Conservation (phyloP, 2,888 invertebrate genomes). For the Lithophane socia region DNA sequence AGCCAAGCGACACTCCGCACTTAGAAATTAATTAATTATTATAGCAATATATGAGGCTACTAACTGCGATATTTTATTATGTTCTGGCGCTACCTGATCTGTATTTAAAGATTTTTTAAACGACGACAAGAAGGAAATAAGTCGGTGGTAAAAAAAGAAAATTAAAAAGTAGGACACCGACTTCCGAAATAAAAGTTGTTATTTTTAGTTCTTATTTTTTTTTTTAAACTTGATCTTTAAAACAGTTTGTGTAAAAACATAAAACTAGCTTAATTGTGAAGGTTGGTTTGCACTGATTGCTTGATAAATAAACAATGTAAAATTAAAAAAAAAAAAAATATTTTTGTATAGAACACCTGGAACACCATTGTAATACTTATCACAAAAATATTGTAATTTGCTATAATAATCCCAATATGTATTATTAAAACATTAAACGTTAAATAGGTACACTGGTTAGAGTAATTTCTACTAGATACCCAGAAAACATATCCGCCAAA, state of each 20-base stretch:
- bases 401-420: background rate
- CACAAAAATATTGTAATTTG: background rate
- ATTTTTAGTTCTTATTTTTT: too few species aligned
- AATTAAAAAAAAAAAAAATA: background rate
- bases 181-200: too few species aligned
- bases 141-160: too few species aligned
- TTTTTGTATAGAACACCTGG: background rate
- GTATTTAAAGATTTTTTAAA: too few species aligned
- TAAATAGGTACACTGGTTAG: background rate
- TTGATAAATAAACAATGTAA: too few species aligned
- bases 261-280: too few species aligned
- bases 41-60: conserved; percentile 47
- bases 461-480: background rate
- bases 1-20: conserved; percentile 59
- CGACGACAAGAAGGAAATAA: too few species aligned
- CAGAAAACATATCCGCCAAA: background rate
- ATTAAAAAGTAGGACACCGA: too few species aligned
- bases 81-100: conserved; percentile 54
- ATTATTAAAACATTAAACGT: background rate
- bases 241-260: background rate
- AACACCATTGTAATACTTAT: background rate
- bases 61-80: conserved; percentile 60
- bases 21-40: conserved; percentile 23
- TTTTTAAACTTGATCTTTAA: too few species aligned
- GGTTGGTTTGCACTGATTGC: background rate